Evolutionary conservation across 2,113 vertebrate species (phyloP), one percentile per base, ranked within the genome.

Genomic region (Semnornis frantzii): DNA sequence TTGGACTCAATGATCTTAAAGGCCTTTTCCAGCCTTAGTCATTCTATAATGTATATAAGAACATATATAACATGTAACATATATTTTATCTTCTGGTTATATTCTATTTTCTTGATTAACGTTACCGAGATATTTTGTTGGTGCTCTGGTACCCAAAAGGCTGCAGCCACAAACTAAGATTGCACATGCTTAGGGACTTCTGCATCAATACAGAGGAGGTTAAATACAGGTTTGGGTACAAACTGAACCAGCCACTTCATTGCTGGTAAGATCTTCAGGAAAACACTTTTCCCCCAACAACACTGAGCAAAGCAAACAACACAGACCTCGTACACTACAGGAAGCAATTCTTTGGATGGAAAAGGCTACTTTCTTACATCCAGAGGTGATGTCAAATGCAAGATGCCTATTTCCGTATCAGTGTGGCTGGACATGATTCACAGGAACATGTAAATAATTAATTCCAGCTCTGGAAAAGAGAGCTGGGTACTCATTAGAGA

Each of bases 381-480:
- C 58, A 39, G 54, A 44, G n/a, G 39, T 34, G 63, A 91, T 4
- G 3, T 44, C 42, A 82, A 55, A 6, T 58, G 86, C 64, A 34
- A 31, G 46, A 44, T 46, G 75, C 54, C 37, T 60, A 60, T 92
- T 91, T 83, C 87, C 57, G 28, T 55, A 85, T 31, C 65, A 48
- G 0, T 48, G 64, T 59, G 50, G 70, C 57, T 30, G 78, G 68
- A 78, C 63, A 25, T 79, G 79, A 92, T 94, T 93, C 95, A 95
- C 34, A 64, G 62, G 42, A 78, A 39, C 4, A 3, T 11, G 15
- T 94, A 77, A 96, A 94, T 92, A 89, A 94, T 91, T 92, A n/a
- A 93, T 95, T 64, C 24, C 48, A 75, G 33, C n/a, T 73, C 76
- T 79, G 81, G 55, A 90, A 89, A 34, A 58, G n/a, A 77, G 66